A percentile compares a stretch with the other conserved stretches of the same genome.
phyloP scores from a whole-genome alignment of 2,113 vertebrate species.

The Suncus etruscus region DNA sequence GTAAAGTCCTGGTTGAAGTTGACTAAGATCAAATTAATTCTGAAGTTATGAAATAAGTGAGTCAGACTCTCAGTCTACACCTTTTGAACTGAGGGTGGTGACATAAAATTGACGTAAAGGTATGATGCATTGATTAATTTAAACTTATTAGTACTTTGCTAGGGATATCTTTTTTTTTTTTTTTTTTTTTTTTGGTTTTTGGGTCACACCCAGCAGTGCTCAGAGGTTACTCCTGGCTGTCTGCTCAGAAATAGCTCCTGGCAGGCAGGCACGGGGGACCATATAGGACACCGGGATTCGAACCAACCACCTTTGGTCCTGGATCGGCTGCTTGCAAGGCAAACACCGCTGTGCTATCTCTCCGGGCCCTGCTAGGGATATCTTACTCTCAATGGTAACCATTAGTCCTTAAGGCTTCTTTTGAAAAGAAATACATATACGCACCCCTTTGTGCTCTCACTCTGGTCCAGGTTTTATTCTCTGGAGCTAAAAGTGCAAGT shows the following conservation, averaged over 20 bases:
- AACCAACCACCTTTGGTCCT: too few relatives aligned
- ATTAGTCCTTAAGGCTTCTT: not conserved
- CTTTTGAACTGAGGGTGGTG: constrained; percentile 63
- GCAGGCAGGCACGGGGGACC: too few relatives aligned
- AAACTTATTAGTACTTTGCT: not conserved
- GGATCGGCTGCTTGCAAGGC: too few relatives aligned
- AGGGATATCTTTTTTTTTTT: not conserved
- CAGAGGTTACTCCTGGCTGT: too few relatives aligned
- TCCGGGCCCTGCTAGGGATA: not conserved
- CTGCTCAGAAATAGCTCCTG: too few relatives aligned
- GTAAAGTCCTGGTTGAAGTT: constrained; percentile 36
- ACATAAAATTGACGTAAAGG: constrained; percentile 67
- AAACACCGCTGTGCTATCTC: too few relatives aligned
- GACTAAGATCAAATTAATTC: constrained; percentile 49
- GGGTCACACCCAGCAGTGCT: too few relatives aligned
- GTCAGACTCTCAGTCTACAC: constrained; percentile 61
- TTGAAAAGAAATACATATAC: too few relatives aligned
- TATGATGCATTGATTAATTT: constrained; percentile 37
- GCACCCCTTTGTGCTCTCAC: not conserved
- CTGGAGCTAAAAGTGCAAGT: not conserved
- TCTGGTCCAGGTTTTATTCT: not conserved
- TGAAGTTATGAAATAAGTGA: constrained; percentile 64
- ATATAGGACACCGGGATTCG: too few relatives aligned
- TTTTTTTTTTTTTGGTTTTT: too few relatives aligned
- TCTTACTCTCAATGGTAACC: not conserved